A percentile compares a stretch with the other conserved stretches of the same genome.
Conservation (phyloP, 1,140 invertebrate species). For the Apis dorsata region DNA sequence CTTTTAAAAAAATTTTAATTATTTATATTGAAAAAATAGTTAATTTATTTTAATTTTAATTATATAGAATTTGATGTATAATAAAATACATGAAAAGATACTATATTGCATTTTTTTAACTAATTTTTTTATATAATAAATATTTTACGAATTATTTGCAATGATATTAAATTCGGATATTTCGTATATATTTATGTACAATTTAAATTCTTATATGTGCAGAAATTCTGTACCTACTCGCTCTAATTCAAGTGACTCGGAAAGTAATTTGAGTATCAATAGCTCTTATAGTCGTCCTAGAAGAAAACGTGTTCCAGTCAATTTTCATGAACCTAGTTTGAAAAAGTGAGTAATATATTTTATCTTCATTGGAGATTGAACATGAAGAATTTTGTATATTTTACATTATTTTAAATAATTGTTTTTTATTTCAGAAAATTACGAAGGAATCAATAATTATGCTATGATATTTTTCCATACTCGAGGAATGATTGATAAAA, state of each 20-base stretch:
- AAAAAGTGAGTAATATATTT: slow-evolving; percentile 56
- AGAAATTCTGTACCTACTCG: slow-evolving; percentile 14
- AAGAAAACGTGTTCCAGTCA: slow-evolving; percentile 66
- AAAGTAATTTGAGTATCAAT: slow-evolving; percentile 57
- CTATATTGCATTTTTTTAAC: too few relatives aligned
- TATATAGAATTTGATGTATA: too few relatives aligned
- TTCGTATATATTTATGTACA: neutral
- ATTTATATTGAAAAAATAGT: too few relatives aligned
- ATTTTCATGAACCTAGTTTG: slow-evolving; percentile 67
- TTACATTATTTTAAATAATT: neutral
- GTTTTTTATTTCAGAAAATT: slow-evolving; percentile 52
- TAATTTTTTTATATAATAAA: too few relatives aligned
- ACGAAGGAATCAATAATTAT: slow-evolving; percentile 24
- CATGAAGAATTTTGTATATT: neutral
- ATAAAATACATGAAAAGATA: too few relatives aligned
- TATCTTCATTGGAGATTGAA: neutral
- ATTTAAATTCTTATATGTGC: neutral
- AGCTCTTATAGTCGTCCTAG: slow-evolving; percentile 59
- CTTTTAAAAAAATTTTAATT: too few relatives aligned
- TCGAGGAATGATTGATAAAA: neutral
- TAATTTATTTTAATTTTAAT: too few relatives aligned
- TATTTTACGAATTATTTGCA: too few relatives aligned
- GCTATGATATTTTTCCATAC: neutral
- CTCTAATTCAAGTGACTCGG: slow-evolving; percentile 58
- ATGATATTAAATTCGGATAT: too few relatives aligned